Percentiles rank a stretch among this genome's conserved stretches.
Evolutionary conservation across 2,113 vertebrate genomes (phyloP).

Genomic region (Capra hircus): DNA sequence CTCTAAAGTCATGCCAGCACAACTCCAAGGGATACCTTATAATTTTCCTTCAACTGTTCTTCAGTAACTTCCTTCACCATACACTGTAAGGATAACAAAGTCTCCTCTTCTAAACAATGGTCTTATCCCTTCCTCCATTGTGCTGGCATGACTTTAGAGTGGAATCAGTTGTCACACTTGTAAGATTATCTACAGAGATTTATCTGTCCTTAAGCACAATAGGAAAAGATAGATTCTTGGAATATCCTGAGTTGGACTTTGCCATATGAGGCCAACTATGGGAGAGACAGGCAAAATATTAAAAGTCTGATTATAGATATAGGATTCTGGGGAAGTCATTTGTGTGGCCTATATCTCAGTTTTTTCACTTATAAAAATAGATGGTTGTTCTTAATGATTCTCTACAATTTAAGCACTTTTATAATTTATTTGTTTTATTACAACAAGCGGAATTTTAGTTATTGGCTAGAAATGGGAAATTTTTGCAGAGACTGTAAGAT

Average conservation of each 20-base stretch:
- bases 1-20: not conserved
- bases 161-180: not conserved
- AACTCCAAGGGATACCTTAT: not conserved
- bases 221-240: not conserved
- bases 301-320: not conserved
- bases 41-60: not conserved
- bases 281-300: not conserved
- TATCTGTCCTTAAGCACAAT: not conserved
- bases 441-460: not conserved
- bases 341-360: not conserved
- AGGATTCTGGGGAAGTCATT: not conserved
- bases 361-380: not conserved
- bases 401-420: not conserved
- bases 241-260: not conserved
- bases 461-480: not conserved
- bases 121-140: not conserved
- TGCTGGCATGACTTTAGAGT: not conserved
- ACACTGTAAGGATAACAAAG: not conserved
- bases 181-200: not conserved
- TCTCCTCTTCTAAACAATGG: not conserved
- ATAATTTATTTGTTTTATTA: not conserved
- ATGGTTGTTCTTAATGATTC: not conserved
- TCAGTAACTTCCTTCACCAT: not conserved
- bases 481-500: not conserved
- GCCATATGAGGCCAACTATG: not conserved